phyloP scores from a whole-genome alignment of 2,888 invertebrate species.

The Shargacucullia verbasci region DNA sequence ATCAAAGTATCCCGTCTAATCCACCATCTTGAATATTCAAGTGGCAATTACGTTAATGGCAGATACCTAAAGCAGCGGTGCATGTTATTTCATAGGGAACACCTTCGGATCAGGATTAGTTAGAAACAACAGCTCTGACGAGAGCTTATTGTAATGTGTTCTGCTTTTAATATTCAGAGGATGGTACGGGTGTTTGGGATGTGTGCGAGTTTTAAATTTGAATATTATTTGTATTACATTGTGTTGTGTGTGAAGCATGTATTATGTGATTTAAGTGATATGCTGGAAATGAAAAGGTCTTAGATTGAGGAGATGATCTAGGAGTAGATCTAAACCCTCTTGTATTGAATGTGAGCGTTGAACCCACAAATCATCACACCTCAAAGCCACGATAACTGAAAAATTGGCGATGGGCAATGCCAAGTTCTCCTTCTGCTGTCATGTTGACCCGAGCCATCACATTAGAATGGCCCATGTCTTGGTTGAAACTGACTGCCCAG shows the following conservation, averaged over 20 bases:
- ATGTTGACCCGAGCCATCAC: too few species aligned
- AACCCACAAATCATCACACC: too few species aligned
- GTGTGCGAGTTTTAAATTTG: conserved; percentile 21
- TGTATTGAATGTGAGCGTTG: too few species aligned
- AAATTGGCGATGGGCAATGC: too few species aligned
- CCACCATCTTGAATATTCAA: conserved; percentile 70
- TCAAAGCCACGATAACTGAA: too few species aligned
- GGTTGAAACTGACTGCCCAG: too few species aligned
- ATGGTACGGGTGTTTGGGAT: conserved; percentile 8
- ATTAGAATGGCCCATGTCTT: too few species aligned
- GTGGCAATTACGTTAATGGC: conserved; percentile 70
- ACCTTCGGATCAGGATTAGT: conserved; percentile 54
- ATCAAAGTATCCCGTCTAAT: conserved; percentile 62
- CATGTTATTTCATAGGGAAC: conserved; percentile 60
- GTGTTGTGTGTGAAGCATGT: neutral
- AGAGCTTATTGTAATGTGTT: conserved; percentile 48
- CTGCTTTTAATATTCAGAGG: conserved; percentile 46
- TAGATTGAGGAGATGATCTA: too few species aligned
- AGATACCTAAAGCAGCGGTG: conserved; percentile 54
- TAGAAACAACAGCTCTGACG: conserved; percentile 43
- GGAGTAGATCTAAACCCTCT: too few species aligned
- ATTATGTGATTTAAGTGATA: neutral
- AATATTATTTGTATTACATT: neutral
- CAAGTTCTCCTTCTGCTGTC: too few species aligned
- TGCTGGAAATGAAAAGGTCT: too few species aligned